Base-by-base conservation (phyloP, 2,888 invertebrate genomes). In the Hirtodrosophila alboralis region DNA sequence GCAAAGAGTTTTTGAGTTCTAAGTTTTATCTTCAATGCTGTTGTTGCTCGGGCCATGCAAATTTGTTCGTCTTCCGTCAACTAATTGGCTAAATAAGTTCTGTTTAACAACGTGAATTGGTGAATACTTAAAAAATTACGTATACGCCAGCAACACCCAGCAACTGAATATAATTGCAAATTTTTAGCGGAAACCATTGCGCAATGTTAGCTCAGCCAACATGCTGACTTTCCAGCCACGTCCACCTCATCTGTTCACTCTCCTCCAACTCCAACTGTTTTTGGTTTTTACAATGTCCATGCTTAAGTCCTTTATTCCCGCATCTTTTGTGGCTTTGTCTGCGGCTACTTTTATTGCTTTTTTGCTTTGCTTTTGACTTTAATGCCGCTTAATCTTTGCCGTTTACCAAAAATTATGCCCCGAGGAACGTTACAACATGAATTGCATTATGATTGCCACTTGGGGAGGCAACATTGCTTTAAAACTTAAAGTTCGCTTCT, bases 351-450 rank as follows among this genome's bases (percentile, higher is more conserved):
- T 79, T 78, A 78, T 78, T 76, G 80, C 77, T 64, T 66, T 72
- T 66, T 60, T 64, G 66, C 59, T 75, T 79, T 79, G 67, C 67
- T 63, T 70, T 67, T 67, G 74, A 70, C 67, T 77, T 68, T 64
- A 84, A 77, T 75, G 78, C 78, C 60, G 78, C 65, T 78, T 79
- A 79, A 79, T 79, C 79, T 79, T 71, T 71, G 75, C 62, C 81
- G 70, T 81, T 84, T 80, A 81, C 75, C 84, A 70, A 84, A 80
- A 81, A 79, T 77, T 77, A 65, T 64, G 81, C 84, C 84, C 79
- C 67, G 58, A 74, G 79, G 81, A 77, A 51, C 63, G 70, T 60
- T 67, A 52, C 59, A 66, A 53, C 77, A 70, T 84, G 84, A 79
- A 79, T 79, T 84, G 84, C 78, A 79, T 77, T 84, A 84, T 77